Conservation (phyloP, 1,140 invertebrate genomes). For the Coptotermes formosanus region DNA sequence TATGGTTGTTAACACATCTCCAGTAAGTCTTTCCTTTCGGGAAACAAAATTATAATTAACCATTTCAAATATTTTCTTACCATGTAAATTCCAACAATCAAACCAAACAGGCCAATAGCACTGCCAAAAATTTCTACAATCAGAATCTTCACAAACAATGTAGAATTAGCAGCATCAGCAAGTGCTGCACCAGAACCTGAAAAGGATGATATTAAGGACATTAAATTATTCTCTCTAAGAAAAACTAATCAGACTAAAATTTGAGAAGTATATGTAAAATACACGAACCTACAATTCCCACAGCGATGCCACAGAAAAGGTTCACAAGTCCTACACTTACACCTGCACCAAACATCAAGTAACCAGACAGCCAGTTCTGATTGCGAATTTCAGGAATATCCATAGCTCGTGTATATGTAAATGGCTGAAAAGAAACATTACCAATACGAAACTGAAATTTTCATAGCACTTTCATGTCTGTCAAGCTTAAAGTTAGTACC, state of each 20-base stretch:
- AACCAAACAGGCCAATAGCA: slow-evolving; percentile 95
- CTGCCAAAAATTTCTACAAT: slow-evolving; percentile 98
- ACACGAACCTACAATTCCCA: slow-evolving; percentile 80
- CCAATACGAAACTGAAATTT: neutral
- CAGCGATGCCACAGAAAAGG: slow-evolving; percentile 92
- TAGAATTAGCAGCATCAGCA: slow-evolving; percentile 91
- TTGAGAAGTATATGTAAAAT: slow-evolving; percentile 38
- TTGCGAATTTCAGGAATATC: slow-evolving; percentile 46
- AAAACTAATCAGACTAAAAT: neutral
- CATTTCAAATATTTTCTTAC: neutral
- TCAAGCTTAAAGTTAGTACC: too few relatives aligned
- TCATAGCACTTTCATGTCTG: too few relatives aligned
- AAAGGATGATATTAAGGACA: neutral
- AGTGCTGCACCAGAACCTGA: slow-evolving; percentile 85
- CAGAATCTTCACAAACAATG: slow-evolving; percentile 94
- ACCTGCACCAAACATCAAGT: slow-evolving; percentile 94
- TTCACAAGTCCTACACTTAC: slow-evolving; percentile 92
- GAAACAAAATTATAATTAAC: too few relatives aligned
- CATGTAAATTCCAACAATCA: slow-evolving; percentile 98
- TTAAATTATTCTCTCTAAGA: neutral
- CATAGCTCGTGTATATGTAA: slow-evolving; percentile 37
- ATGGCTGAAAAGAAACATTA: neutral
- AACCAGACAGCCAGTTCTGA: slow-evolving; percentile 76
- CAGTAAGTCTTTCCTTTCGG: too few relatives aligned
- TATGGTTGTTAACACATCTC: too few relatives aligned